These are phyloP conservation scores for Rhegmatorhina hoffmannsi DNA, from an alignment of 2,113 vertebrate genomes.

Conservation along the genomic window DNA sequence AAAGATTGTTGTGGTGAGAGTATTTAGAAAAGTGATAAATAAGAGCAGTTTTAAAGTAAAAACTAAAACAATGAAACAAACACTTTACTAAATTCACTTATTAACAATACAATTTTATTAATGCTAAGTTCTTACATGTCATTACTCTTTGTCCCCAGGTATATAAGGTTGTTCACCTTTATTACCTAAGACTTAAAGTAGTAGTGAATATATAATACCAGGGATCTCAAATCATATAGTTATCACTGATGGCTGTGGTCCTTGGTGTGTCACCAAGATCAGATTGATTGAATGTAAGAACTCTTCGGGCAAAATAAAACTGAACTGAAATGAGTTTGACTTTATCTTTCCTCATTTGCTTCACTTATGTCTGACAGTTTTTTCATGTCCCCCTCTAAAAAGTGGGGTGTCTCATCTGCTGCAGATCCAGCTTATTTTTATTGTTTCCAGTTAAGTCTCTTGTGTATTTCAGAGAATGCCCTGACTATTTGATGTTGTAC, in stretches of 20 bases:
- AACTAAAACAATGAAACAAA: not conserved
- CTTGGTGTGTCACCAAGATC: not conserved
- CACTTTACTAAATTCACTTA: not conserved
- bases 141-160: not conserved
- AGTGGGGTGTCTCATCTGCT: not conserved
- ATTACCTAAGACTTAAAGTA: not conserved
- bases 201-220: not conserved
- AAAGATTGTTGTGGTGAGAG: not conserved
- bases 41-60: not conserved
- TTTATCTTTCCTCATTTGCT: not conserved
- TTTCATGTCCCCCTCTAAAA: not conserved
- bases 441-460: not conserved
- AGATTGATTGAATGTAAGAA: not conserved
- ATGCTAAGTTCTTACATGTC: not conserved
- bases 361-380: not conserved
- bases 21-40: not conserved
- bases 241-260: not conserved
- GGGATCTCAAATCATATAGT: not conserved
- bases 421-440: not conserved
- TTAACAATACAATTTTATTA: not conserved
- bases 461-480: not conserved
- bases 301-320: not conserved
- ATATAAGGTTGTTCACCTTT: not conserved
- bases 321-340: not conserved
- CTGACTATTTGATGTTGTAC: not conserved